phyloP scores from a whole-genome alignment of 2,797 vertebrate species.

The Anguilla pacifica region DNA sequence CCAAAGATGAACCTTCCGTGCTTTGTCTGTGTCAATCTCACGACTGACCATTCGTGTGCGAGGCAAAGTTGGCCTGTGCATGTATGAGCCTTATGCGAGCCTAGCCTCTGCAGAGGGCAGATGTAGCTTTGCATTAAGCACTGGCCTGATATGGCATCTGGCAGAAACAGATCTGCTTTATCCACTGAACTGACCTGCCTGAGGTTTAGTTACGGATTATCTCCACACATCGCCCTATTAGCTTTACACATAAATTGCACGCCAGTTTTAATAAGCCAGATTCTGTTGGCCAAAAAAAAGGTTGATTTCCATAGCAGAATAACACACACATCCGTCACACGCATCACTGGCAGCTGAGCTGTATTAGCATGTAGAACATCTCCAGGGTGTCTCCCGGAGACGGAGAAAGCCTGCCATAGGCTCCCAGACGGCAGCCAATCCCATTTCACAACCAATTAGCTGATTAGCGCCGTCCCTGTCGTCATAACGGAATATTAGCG shows the following conservation, averaged over 20 bases:
- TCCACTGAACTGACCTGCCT: not conserved
- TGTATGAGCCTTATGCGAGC: not conserved
- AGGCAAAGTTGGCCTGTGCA: not conserved
- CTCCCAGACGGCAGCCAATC: not conserved
- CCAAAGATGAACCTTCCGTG: too few species aligned
- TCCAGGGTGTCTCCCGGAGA: not conserved
- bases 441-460: conserved; percentile 3
- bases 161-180: not conserved
- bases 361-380: not conserved
- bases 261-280: not conserved
- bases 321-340: not conserved
- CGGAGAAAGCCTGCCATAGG: not conserved
- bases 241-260: not conserved
- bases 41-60: not conserved
- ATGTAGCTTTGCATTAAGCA: not conserved
- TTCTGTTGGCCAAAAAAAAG: not conserved
- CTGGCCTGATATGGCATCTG: not conserved
- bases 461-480: not conserved
- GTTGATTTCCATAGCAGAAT: not conserved
- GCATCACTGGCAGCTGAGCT: not conserved
- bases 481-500: not conserved
- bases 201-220: not conserved
- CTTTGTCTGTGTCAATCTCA: not conserved
- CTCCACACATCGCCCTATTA: not conserved
- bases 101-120: not conserved